Conservation (phyloP, 2,113 vertebrate species). For the Hippocampus comes region DNA sequence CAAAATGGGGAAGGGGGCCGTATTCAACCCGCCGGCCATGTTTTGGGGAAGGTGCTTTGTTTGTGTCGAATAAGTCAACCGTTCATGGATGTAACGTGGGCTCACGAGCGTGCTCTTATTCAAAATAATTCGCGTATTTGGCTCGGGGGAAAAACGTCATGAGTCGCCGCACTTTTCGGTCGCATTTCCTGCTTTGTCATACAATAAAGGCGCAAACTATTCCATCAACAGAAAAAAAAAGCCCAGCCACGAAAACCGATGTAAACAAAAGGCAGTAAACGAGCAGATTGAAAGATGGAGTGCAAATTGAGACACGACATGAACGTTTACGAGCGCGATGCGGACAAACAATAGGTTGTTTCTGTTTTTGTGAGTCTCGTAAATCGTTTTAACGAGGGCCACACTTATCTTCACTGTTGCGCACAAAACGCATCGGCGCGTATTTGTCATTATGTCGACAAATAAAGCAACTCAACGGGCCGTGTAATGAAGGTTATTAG, state of each 20-base stretch:
- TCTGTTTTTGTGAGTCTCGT: not conserved
- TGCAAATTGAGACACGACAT: not conserved
- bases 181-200: not conserved
- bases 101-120: not conserved
- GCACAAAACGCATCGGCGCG: not conserved
- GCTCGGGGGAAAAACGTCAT: not conserved
- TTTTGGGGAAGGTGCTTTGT: too few species aligned
- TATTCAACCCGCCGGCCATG: too few species aligned
- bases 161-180: not conserved
- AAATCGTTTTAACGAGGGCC: not conserved
- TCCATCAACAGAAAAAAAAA: not conserved
- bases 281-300: not conserved
- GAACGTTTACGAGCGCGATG: not conserved
- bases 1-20: too few species aligned
- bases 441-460: not conserved
- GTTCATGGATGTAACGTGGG: too few species aligned
- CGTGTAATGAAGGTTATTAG: not conserved
- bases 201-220: not conserved
- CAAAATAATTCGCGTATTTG: not conserved
- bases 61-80: too few species aligned
- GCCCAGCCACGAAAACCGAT: not conserved
- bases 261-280: not conserved
- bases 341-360: not conserved
- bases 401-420: not conserved
- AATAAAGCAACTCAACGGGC: not conserved